Conservation (phyloP, 2,888 invertebrate species). For the Matsumyia berberina region DNA sequence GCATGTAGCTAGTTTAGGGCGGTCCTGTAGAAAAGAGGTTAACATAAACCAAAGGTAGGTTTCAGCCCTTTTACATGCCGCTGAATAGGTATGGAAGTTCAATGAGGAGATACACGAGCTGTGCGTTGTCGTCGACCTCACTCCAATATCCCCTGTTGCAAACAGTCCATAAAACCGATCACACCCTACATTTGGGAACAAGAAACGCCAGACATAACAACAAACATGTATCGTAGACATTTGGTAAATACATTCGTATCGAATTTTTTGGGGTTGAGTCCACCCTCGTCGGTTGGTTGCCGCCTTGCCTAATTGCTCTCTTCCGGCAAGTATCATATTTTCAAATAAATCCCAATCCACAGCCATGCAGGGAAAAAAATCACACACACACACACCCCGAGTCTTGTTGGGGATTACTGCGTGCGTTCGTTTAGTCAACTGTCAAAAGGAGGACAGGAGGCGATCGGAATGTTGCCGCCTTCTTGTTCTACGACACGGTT, state of each 20-base stretch:
- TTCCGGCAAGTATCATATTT: conserved; percentile 75
- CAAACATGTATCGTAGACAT: conserved; percentile 26
- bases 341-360: conserved; percentile 71
- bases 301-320: conserved; percentile 71
- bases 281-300: conserved; percentile 43
- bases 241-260: conserved; percentile 37
- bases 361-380: conserved; percentile 7
- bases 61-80: too few species aligned
- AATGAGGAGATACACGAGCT: too few species aligned
- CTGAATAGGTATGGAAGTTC: too few species aligned
- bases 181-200: conserved; percentile 26
- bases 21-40: too few species aligned
- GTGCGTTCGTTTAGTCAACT: conserved; percentile 33
- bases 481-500: not conserved
- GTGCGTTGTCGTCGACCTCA: too few species aligned
- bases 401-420: conserved; percentile 34
- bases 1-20: too few species aligned
- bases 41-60: too few species aligned
- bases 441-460: conserved; percentile 40
- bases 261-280: conserved; percentile 40
- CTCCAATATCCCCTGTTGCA: not conserved
- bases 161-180: not conserved
- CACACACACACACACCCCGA: conserved; percentile 1
- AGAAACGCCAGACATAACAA: conserved; percentile 14
- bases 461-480: conserved; percentile 40